Percentiles rank a stretch among this genome's conserved stretches.
phyloP scores from a whole-genome alignment of 35 echinoderm and acorn worm species.

The Eucidaris tribuloides region DNA sequence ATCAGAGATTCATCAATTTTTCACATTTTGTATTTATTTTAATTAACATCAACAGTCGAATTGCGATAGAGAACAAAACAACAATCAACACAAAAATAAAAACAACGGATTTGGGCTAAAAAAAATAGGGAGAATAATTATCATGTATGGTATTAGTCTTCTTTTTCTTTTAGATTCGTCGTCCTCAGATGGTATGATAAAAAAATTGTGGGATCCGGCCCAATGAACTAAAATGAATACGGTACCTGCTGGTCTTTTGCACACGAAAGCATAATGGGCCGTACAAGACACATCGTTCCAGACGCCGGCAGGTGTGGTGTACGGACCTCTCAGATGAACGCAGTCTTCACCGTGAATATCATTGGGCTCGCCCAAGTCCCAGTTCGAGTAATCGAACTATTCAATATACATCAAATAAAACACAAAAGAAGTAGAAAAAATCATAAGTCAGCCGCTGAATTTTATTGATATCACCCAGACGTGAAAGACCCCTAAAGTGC shows the following conservation, averaged over 20 bases:
- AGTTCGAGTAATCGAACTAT: constrained; percentile 49
- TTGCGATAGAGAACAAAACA: neutral
- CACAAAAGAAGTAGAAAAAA: neutral
- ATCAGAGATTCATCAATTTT: no score
- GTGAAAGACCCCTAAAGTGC: no score
- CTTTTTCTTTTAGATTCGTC: neutral
- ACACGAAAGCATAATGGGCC: neutral
- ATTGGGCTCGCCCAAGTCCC: constrained; percentile 69
- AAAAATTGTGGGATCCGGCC: neutral
- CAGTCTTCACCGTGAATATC: constrained; percentile 50
- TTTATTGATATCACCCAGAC: no score
- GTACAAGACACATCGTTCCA: constrained; percentile 45
- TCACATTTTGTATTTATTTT: no score
- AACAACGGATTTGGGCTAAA: neutral
- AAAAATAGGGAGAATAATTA: no score
- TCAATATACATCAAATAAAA: neutral
- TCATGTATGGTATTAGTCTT: no score
- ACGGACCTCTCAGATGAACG: constrained; percentile 52
- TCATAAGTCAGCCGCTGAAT: no score
- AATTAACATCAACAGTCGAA: no score
- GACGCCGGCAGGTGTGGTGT: constrained; percentile 38
- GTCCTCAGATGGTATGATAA: neutral
- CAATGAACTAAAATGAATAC: neutral
- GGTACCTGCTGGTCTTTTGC: neutral
- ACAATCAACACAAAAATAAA: neutral